Evolutionary conservation across 2,888 invertebrate species (phyloP).

Genomic region (Athalia circularis): DNA sequence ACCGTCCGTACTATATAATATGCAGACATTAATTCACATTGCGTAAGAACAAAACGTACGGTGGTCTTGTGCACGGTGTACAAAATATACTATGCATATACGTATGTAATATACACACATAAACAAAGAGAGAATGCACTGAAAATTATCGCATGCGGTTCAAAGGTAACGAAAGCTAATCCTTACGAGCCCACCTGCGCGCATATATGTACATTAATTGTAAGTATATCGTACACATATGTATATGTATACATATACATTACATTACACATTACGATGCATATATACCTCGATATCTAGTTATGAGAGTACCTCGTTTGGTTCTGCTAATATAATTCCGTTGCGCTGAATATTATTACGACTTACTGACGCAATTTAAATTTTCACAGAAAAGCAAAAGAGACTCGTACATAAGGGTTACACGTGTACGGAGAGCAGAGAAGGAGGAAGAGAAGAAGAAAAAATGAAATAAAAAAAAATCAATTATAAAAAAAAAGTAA

Average conservation of each 20-base stretch:
- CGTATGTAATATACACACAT: background rate
- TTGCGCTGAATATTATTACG: constrained; percentile 9
- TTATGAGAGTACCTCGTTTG: too few species aligned
- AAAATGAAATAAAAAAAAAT: too few species aligned
- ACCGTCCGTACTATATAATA: background rate
- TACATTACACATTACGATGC: too few species aligned
- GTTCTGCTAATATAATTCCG: too few species aligned
- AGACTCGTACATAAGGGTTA: background rate
- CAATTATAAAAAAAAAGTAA: too few species aligned
- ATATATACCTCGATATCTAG: too few species aligned
- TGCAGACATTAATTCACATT: constrained; percentile 33
- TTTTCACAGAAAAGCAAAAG: constrained; percentile 34
- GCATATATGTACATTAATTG: constrained; percentile 23
- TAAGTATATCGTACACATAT: constrained; percentile 19
- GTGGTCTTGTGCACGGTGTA: background rate
- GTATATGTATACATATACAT: background rate
- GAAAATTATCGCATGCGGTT: constrained; percentile 22
- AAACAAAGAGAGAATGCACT: background rate
- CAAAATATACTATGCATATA: background rate
- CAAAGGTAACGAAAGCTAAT: constrained; percentile 44
- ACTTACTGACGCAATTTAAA: constrained; percentile 36
- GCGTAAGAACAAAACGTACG: constrained; percentile 1
- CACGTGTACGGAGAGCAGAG: too few species aligned
- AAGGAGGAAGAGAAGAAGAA: too few species aligned
- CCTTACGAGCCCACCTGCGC: constrained; percentile 23